Conservation (phyloP, 2,888 invertebrate species). For the Troglohyphantes excavatus region DNA sequence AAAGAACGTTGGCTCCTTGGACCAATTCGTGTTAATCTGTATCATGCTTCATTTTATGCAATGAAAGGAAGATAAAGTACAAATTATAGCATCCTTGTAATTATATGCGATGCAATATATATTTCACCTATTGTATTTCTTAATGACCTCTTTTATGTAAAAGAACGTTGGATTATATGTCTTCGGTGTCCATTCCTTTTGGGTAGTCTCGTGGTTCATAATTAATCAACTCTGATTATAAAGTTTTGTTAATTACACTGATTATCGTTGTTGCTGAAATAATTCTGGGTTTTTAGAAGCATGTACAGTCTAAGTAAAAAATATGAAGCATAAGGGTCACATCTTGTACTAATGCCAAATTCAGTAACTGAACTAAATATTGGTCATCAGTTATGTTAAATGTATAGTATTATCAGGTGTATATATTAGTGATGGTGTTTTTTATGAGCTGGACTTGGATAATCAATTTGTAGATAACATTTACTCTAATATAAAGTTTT, state of each 20-base stretch:
- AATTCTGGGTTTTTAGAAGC: not conserved
- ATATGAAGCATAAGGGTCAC: not conserved
- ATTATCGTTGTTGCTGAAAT: not conserved
- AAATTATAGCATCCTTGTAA: constrained; percentile 16
- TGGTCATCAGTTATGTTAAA: not conserved
- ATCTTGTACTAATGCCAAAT: not conserved
- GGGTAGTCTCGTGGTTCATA: not conserved
- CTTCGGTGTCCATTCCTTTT: not conserved
- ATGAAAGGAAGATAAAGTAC: not conserved
- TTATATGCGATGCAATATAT: constrained; percentile 5
- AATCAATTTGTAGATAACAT: too few species aligned
- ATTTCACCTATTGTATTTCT: constrained; percentile 19
- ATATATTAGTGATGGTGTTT: too few species aligned
- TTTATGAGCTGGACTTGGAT: too few species aligned
- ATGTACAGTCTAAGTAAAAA: not conserved
- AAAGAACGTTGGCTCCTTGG: not conserved
- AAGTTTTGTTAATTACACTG: not conserved
- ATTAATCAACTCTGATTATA: not conserved
- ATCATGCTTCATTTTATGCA: not conserved
- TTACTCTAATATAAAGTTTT: too few species aligned
- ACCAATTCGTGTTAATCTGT: not conserved
- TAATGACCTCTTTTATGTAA: not conserved
- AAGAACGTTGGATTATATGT: not conserved
- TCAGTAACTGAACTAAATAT: not conserved
- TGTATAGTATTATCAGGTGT: too few species aligned